Conservation (phyloP, 2,113 vertebrate species). For the Gnathonemus echidnorhynchus region DNA sequence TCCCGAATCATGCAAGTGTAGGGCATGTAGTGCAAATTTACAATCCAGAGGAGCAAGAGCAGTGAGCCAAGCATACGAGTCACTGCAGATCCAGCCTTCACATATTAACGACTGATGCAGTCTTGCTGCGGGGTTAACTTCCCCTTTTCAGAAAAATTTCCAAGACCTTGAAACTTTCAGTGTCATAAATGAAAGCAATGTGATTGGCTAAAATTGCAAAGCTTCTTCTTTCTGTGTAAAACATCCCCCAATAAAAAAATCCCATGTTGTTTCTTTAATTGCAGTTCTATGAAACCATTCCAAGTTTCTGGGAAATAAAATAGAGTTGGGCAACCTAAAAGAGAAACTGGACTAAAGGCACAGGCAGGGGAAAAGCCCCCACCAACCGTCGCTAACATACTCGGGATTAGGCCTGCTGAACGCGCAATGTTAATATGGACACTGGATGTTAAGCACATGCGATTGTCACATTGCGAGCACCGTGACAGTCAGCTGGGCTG, state of each 20-base stretch:
- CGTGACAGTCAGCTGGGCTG: background rate
- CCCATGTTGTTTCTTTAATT: background rate
- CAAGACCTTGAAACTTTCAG: background rate
- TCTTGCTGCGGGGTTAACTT: background rate
- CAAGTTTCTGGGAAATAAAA: constrained; percentile 3
- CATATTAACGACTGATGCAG: background rate
- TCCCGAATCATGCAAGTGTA: background rate
- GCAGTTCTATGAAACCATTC: constrained; percentile 5
- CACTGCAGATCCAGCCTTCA: background rate
- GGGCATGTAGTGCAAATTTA: background rate
- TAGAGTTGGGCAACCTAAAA: constrained; percentile 18
- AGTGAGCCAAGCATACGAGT: background rate
- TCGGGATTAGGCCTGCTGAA: background rate
- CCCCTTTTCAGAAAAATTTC: background rate
- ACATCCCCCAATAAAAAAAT: background rate
- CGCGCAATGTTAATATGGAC: background rate
- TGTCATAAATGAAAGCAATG: background rate
- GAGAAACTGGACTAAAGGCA: constrained; percentile 19
- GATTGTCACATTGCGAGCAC: background rate
- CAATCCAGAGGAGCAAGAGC: background rate
- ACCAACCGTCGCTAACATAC: background rate
- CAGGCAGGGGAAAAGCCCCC: background rate
- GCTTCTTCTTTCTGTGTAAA: background rate
- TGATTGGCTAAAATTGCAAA: background rate
- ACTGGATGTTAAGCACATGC: background rate